These are phyloP conservation scores for Athrips mouffetella DNA, from an alignment of 2,888 invertebrate species.

Conservation along the genomic window DNA sequence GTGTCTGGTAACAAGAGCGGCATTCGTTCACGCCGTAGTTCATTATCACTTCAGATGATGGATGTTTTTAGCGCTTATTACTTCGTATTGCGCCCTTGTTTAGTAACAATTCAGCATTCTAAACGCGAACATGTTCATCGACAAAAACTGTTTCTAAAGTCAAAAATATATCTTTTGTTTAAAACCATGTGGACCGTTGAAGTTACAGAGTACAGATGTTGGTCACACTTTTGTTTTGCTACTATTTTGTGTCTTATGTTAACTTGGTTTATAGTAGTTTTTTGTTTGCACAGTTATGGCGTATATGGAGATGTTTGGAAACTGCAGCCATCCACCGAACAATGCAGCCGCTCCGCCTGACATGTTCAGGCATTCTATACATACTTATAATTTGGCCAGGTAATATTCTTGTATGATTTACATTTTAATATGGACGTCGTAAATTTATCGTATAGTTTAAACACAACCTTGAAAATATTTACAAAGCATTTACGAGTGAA, in stretches of 20 bases:
- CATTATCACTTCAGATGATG: conserved; percentile 57
- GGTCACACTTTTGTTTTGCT: neutral
- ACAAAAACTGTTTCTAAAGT: neutral
- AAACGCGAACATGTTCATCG: neutral
- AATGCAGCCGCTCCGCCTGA: conserved; percentile 82
- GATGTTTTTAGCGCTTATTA: conserved; percentile 63
- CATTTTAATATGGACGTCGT: neutral
- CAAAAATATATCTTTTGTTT: neutral
- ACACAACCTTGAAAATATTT: conserved; percentile 1
- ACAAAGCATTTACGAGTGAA: neutral
- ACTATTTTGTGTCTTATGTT: neutral
- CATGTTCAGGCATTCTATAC: conserved; percentile 92
- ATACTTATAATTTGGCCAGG: conserved; percentile 83
- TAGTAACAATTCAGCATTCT: conserved; percentile 39
- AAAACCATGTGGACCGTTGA: neutral
- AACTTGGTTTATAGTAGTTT: neutral
- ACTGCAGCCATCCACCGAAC: conserved; percentile 87
- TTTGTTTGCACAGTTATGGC: conserved; percentile 87
- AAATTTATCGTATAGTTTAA: neutral
- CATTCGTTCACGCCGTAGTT: conserved; percentile 44
- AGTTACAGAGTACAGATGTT: neutral
- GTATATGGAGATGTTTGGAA: conserved; percentile 97
- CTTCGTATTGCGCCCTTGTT: conserved; percentile 45
- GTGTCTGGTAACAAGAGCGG: conserved; percentile 47
- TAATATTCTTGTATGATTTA: conserved; percentile 27